These are phyloP conservation scores for Drosophila mulleri DNA, from an alignment of 2,888 invertebrate species.

Conservation along the genomic window DNA sequence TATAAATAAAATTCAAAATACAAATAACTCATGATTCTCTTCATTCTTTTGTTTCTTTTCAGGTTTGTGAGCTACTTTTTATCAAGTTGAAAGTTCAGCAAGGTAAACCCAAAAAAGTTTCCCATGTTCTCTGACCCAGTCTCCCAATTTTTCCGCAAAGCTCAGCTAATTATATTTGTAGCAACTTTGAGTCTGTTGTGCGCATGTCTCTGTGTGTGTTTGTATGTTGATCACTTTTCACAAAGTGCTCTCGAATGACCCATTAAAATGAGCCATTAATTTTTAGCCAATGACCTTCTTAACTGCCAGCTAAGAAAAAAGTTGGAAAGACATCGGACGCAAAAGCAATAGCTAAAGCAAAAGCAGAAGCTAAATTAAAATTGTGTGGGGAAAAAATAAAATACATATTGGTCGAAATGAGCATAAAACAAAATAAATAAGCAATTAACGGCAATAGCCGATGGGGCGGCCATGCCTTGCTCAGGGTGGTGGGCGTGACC, in stretches of 20 bases:
- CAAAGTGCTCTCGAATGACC: constrained; percentile 73
- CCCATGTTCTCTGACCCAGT: constrained; percentile 42
- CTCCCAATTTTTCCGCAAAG: constrained; percentile 15
- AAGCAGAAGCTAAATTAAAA: constrained; percentile 51
- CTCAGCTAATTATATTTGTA: constrained; percentile 48
- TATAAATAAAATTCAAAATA: not conserved
- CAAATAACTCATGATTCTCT: constrained; percentile 21
- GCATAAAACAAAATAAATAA: constrained; percentile 73
- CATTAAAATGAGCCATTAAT: constrained; percentile 74
- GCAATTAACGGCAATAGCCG: constrained; percentile 59
- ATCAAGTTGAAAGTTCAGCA: constrained; percentile 18
- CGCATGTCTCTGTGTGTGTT: not conserved
- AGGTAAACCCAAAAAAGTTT: constrained; percentile 55
- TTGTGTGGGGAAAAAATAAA: constrained; percentile 29
- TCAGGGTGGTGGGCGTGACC: constrained; percentile 1
- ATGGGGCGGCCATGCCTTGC: not conserved
- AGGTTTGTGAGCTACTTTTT: constrained; percentile 51
- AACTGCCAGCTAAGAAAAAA: constrained; percentile 45
- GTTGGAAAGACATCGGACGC: constrained; percentile 15
- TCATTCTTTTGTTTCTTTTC: constrained; percentile 34
- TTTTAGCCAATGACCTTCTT: constrained; percentile 70
- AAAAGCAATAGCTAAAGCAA: not conserved
- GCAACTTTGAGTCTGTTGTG: constrained; percentile 11
- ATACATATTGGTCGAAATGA: constrained; percentile 35
- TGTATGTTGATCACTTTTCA: constrained; percentile 55